phyloP scores from a whole-genome alignment of 2,888 invertebrate species.

The Polymixis lichenea region DNA sequence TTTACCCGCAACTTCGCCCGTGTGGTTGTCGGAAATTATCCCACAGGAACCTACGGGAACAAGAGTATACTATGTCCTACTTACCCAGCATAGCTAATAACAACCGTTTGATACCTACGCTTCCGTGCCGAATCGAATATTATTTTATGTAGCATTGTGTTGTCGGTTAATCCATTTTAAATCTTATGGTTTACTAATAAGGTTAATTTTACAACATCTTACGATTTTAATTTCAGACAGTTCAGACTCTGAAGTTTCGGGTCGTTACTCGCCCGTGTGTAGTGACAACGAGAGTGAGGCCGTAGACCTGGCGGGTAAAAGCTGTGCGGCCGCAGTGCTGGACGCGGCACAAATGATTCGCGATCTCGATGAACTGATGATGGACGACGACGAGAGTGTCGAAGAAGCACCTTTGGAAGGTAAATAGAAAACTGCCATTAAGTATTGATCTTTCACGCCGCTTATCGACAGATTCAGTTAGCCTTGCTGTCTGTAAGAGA shows the following conservation, averaged over 20 bases:
- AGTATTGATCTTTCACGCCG: not conserved
- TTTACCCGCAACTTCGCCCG: not conserved
- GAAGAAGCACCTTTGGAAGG: slow-evolving; percentile 78
- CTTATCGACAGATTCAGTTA: not conserved
- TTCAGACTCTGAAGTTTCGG: slow-evolving; percentile 90
- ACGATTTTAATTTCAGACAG: slow-evolving; percentile 76
- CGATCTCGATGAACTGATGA: slow-evolving; percentile 84
- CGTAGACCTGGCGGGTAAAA: slow-evolving; percentile 63
- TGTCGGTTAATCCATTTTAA: not conserved
- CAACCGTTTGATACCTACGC: not conserved
- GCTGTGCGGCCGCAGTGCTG: slow-evolving; percentile 67
- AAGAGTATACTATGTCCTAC: not conserved
- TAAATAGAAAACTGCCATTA: slow-evolving; percentile 41
- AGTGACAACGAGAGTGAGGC: slow-evolving; percentile 85
- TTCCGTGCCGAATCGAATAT: not conserved
- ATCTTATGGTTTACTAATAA: not conserved
- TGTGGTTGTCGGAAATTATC: not conserved
- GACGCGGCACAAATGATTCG: slow-evolving; percentile 82
- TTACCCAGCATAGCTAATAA: not conserved
- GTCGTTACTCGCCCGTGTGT: slow-evolving; percentile 92
- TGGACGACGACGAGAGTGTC: slow-evolving; percentile 84
- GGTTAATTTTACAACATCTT: not conserved
- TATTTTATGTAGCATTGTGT: not conserved
- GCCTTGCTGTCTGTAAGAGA: not conserved
- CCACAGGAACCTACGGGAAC: not conserved